Evolutionary conservation across 2,797 vertebrate genomes (phyloP), one percentile per base, ranked within the genome.

Genomic region (Monodelphis domestica): DNA sequence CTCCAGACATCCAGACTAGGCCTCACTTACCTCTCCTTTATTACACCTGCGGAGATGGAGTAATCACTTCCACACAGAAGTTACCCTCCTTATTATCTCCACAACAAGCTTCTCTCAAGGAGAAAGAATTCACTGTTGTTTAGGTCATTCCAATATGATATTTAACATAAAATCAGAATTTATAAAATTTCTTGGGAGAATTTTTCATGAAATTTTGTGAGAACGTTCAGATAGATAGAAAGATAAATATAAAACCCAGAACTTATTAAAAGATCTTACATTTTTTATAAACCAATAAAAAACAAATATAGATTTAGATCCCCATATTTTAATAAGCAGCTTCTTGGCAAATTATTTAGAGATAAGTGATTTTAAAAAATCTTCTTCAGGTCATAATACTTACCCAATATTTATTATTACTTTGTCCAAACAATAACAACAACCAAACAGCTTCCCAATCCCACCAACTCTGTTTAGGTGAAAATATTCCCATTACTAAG

Each of bases 361-460:
- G 94, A 90, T 93, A 92, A 89, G 29, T 90, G 91, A 54, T 94
- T 17, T 29, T 94, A 54, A 93, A 52, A 57, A 91, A 45, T 17
- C 53, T 59, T 70, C 11, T 92, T 24, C 90, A 38, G 59, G 7
- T 90, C 94, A 54, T 59, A 88, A 89, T 70, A 15, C 63, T 90
- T 92, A n/a, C n/a, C n/a, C n/a, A n/a, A n/a, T n/a, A n/a, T n/a
- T n/a, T n/a, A n/a, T n/a, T n/a, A 33, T 93, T 91, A 45, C n/a
- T 38, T 38, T 78, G 38, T 38, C 9, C 3, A 45, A 45, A 2
- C 29, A 17, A 88, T 9, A 17, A 1, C 5, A 21, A 17, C 6
- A n/a, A n/a, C n/a, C n/a, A n/a, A 70, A 17, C 70, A 84, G 38
- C 38, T 26, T 84, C n/a, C 59, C n/a, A 12, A 78, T 17, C 7